Evolutionary conservation across 2,797 vertebrate genomes (phyloP), one percentile per base, ranked within the genome.

Genomic region (Lemur catta): DNA sequence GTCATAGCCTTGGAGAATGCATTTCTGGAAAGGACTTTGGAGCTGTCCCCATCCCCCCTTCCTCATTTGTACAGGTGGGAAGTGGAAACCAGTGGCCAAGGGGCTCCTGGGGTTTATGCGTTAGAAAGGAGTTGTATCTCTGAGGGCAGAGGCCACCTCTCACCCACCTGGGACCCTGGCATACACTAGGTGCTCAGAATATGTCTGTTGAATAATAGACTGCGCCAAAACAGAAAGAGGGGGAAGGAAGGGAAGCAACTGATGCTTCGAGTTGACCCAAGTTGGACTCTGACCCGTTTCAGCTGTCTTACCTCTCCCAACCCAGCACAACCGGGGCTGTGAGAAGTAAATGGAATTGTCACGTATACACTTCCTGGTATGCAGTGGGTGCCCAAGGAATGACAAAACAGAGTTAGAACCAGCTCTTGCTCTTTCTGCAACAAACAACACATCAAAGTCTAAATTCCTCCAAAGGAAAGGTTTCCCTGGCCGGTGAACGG

Each of bases 1-100:
- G 46, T 38, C 92, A 7, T 0, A 26, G 61, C 28, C 55, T 76
- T 9, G 24, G 33, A 67, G 78, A 43, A 18, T 0, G 0, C 2
- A 26, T 22, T 11, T 24, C 41, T n/a, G 17, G 35, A 78, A 50
- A 57, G 50, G 46, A 14, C 35, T 43, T 22, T n/a, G 41, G 61
- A 17, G 18, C 15, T 18, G 55, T 11, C 63, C 4, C 9, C 5
- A 20, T 11, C 7, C 12, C 24, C 0, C 35, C 28, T 4, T 81
- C 41, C 67, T 17, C 12, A 0, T 14, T 7, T 3, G 22, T 3
- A 2, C 24, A 14, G n/a, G 30, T 12, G n/a, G 11, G n/a, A 50
- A 20, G 6, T 0, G 9, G 35, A 35, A 15, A 46, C 11, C 55
- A 24, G 0, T 2, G 4, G 38, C 28, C 43, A 0, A 0, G 0